Percentiles rank a stretch among this genome's conserved stretches.
phyloP scores from a whole-genome alignment of 2,797 vertebrate genomes.

The Philypnodon macrostomus region DNA sequence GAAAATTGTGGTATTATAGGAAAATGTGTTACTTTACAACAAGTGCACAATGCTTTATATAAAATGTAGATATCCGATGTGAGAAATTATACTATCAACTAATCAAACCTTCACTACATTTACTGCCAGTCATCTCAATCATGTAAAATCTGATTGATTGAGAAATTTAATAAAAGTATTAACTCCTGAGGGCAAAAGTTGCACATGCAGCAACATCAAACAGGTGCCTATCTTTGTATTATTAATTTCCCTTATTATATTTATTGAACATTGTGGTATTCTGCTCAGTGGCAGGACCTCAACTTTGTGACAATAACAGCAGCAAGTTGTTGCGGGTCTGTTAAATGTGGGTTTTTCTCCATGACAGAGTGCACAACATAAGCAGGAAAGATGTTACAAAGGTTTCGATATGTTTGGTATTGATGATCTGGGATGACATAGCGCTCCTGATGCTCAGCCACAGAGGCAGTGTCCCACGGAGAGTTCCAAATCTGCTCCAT shows the following conservation, averaged over 20 bases:
- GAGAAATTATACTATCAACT: conserved; percentile 35
- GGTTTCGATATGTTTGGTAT: conserved; percentile 97
- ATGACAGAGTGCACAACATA: conserved; percentile 94
- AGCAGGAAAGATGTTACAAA: conserved; percentile 98
- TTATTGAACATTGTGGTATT: conserved; percentile 11
- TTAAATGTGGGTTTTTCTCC: conserved; percentile 97
- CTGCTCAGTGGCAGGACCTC: conserved; percentile 81
- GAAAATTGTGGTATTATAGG: conserved; percentile 22
- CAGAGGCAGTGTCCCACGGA: conserved; percentile 85
- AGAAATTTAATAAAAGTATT: conserved; percentile 35
- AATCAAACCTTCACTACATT: conserved; percentile 9
- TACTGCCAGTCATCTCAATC: conserved; percentile 24
- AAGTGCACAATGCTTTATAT: conserved; percentile 39
- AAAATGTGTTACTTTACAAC: conserved; percentile 23
- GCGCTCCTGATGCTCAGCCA: conserved; percentile 84
- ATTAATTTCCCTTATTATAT: conserved; percentile 13
- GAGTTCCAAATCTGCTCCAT: conserved; percentile 98
- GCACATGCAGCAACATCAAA: conserved; percentile 55
- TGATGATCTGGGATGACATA: conserved; percentile 92
- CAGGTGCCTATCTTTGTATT: conserved; percentile 49
- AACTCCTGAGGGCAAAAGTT: conserved; percentile 71
- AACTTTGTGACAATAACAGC: conserved; percentile 95
- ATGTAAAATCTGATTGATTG: conserved; percentile 32
- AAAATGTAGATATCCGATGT: conserved; percentile 32
- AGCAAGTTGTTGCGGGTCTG: conserved; percentile 95